Base-by-base conservation (phyloP, 2,888 invertebrate genomes). In the Anagyrus pseudococci region DNA sequence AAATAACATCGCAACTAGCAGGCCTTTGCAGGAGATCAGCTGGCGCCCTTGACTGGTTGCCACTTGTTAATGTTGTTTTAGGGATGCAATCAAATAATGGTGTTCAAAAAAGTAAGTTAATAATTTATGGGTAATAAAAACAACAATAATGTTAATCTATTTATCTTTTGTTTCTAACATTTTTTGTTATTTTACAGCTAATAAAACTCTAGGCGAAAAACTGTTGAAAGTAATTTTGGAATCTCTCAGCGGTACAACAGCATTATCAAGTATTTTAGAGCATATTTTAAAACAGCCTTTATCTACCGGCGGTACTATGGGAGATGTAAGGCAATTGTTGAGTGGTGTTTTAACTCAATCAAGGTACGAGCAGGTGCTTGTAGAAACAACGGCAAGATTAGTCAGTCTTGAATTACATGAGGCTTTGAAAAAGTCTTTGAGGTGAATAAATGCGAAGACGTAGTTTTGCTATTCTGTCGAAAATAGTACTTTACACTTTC, bases 321-420 rank as follows among this genome's bases (percentile, higher is more conserved):
- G 88, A 22, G 88, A 88, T 75, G 84, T 88, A 64, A 85, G 85
- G 70, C 84, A 83, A 68, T 79, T 88, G 43, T 73, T 87, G 40
- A 82, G 85, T 79, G 88, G 88, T 56, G 91, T 93, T 84, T 81
- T 93, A 67, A 87, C 88, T 19, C 91, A 92, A 72, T 92, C 91
- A 66, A 85, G 87, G 37, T 90, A 91, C 74, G 91, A 93, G 77
- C 87, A 89, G 73, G 85, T 89, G 49, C 84, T 92, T 71, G 84
- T 92, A 69, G 85, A 86, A 69, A 87, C 88, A 0, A 88, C 89
- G 3, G 86, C 88, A 48, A 86, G 86, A 67, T 81, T 90, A 44
- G 82, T 90, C 44, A 87, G 90, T 70, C 83, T 86, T 57, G 91
- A 92, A 81, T 83, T 92, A 54, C 91, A 90, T 74, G 82, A 82